These are phyloP conservation scores for Zenarchopterus dispar DNA, from an alignment of 2,797 vertebrate species.

Conservation along the genomic window DNA sequence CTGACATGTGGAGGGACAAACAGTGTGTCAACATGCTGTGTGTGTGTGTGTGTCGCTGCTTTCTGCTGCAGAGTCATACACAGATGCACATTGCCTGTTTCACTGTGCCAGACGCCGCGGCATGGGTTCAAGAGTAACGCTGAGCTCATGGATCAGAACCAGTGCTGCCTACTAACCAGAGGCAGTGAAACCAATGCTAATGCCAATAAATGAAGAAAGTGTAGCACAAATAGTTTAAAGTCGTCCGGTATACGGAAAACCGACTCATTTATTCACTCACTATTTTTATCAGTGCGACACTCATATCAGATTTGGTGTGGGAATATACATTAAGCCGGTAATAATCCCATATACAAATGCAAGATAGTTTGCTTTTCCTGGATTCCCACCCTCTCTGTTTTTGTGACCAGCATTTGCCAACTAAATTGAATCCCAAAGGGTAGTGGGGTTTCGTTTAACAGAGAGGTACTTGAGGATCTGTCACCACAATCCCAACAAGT, in stretches of 20 bases:
- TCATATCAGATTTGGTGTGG: constrained; percentile 56
- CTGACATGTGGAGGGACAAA: constrained; percentile 78
- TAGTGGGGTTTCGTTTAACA: constrained; percentile 71
- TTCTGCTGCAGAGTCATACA: constrained; percentile 36
- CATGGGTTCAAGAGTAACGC: constrained; percentile 74
- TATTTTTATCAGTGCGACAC: constrained; percentile 35
- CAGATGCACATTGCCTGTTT: constrained; percentile 66
- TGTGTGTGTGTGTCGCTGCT: constrained; percentile 41
- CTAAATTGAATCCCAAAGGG: constrained; percentile 75
- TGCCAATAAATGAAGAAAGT: constrained; percentile 47
- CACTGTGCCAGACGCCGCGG: constrained; percentile 72
- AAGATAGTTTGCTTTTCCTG: constrained; percentile 64
- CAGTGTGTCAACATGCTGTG: constrained; percentile 66
- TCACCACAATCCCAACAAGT: constrained; percentile 71
- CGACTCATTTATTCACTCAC: constrained; percentile 38
- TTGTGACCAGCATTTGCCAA: constrained; percentile 72
- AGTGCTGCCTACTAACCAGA: constrained; percentile 51
- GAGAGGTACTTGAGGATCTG: constrained; percentile 75
- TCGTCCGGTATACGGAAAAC: constrained; percentile 25
- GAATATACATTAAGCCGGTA: constrained; percentile 62
- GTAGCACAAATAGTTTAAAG: constrained; percentile 48
- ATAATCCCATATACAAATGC: constrained; percentile 75
- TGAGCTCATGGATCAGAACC: constrained; percentile 77
- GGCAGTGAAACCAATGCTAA: constrained; percentile 44
- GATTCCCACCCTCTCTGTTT: constrained; percentile 78